Evolutionary conservation across 2,888 invertebrate species (phyloP), one percentile per base, ranked within the genome.

Genomic region (Trachelus troglodyta): DNA sequence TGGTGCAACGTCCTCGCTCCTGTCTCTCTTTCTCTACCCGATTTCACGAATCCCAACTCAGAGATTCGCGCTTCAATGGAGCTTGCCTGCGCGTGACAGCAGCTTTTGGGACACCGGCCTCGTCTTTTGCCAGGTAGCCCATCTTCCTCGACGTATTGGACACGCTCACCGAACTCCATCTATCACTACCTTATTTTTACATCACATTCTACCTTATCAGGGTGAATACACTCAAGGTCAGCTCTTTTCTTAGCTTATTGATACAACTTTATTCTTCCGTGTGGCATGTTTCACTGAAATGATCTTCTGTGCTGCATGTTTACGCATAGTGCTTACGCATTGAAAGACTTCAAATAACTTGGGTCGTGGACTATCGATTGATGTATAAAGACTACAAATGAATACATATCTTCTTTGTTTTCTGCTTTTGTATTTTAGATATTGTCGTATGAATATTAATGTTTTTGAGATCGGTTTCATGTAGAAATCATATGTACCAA

Each of bases 21-120:
- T 75, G 69, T 74, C 68, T 81, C 80, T 75, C 74, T 79, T 74
- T 73, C 78, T 69, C 79, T 77, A 76, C 23, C 56, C 23, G 23
- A 56, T 56, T 56, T 56, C 56, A 56, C 56, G 56, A 56, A 23
- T 56, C 56, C 23, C 56, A 56, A 56, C 56, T 56, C 9, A 56
- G 56, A 56, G 30, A 73, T 81, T 76, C 76, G 79, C 73, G 74
- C 82, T 78, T 79, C 85, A 79, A 88, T 88, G 89, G 85, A 85
- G 83, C 79, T 83, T 80, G 78, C 69, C 78, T 78, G 77, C 81
- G 86, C 85, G 85, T 87, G 88, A 88, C 86, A 82, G 69, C 81
- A 82, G 81, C 77, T 82, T 77, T 81, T 75, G 83, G 81, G 81
- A 84, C 79, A 80, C 80, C 84, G 78, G 82, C 80, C 80, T 86